Conservation (phyloP, 2,888 invertebrate species). For the Aspidiotus destructor region DNA sequence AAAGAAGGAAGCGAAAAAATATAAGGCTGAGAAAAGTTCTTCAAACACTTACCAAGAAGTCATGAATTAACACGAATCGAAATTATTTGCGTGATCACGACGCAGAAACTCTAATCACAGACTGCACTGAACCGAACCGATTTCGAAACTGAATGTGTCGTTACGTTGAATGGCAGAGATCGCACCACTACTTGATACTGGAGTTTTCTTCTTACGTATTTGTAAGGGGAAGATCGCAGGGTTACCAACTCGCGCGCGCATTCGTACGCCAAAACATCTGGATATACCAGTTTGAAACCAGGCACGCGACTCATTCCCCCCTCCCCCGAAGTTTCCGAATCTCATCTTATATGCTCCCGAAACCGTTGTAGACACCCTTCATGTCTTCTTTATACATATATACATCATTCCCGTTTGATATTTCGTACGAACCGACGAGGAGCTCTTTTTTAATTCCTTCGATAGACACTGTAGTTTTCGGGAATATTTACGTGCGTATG, state of each 20-base stretch:
- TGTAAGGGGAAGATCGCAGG: constrained; percentile 9
- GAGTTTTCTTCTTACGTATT: background rate
- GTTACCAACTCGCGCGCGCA: constrained; percentile 33
- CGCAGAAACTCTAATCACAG: constrained; percentile 7
- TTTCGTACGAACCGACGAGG: too few species aligned
- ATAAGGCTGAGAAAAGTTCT: background rate
- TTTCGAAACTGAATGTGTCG: constrained; percentile 14
- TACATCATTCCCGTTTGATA: too few species aligned
- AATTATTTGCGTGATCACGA: background rate
- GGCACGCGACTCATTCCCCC: constrained; percentile 29
- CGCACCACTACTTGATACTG: too few species aligned
- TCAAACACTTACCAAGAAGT: background rate
- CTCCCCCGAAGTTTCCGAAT: constrained; percentile 10
- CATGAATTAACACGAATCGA: background rate
- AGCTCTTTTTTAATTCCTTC: too few species aligned
- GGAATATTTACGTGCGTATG: too few species aligned
- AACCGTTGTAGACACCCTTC: background rate
- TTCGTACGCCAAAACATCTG: constrained; percentile 27
- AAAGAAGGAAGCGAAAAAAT: too few species aligned
- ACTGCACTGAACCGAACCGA: background rate
- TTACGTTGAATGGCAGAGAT: background rate
- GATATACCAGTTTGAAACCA: constrained; percentile 22
- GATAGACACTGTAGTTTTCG: too few species aligned
- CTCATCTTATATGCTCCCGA: background rate
- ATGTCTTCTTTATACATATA: background rate